Percentiles rank a stretch among this genome's conserved stretches.
Evolutionary conservation across 2,888 invertebrate genomes (phyloP).

Genomic region (Tipula unca): DNA sequence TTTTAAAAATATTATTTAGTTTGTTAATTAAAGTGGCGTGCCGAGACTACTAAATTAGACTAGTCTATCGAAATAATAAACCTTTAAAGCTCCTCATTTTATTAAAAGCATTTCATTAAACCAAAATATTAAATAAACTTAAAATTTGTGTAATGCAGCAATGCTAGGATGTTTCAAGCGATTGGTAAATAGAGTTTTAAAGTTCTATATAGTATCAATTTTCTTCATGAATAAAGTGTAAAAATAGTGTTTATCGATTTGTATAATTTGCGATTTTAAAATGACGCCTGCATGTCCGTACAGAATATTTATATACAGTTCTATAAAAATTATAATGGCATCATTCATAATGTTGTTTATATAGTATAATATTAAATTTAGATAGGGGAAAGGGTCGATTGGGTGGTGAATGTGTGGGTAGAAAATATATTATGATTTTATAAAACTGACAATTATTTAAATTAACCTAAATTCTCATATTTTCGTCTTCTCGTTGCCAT

Average conservation of each 20-base stretch:
- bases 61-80: not conserved
- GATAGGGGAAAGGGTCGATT: not conserved
- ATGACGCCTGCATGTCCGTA: not conserved
- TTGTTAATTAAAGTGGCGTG: not conserved
- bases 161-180: constrained; percentile 18
- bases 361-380: not conserved
- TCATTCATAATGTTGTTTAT: not conserved
- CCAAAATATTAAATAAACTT: no score
- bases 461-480: not conserved
- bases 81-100: not conserved
- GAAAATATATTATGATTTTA: not conserved
- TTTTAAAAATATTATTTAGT: not conserved
- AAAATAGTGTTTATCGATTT: not conserved
- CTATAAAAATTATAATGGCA: not conserved
- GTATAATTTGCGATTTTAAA: not conserved
- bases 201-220: not conserved
- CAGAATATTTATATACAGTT: not conserved
- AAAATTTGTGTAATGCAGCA: not conserved
- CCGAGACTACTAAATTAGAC: not conserved
- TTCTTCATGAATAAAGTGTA: not conserved
- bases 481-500: not conserved
- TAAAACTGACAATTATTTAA: not conserved
- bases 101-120: not conserved
- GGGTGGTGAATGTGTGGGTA: not conserved
- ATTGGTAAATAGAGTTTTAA: constrained; percentile 19